Evolutionary conservation across 2,888 invertebrate species (phyloP).

Genomic region (Azorinus chamasolen): DNA sequence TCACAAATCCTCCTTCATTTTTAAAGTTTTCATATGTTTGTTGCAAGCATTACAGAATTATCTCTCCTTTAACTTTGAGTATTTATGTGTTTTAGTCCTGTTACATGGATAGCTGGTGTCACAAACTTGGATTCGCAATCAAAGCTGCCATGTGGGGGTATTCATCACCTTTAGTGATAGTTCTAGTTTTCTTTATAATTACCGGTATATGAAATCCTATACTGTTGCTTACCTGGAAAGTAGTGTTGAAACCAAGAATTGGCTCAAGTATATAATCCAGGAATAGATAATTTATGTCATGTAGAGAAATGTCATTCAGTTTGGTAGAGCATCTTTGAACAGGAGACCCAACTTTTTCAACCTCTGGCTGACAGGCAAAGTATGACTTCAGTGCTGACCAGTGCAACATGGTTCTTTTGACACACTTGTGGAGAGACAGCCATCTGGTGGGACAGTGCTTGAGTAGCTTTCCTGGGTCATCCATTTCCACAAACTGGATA

Average conservation of each 20-base stretch:
- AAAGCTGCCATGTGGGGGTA: too few relatives aligned
- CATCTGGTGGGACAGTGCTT: slow-evolving; percentile 50
- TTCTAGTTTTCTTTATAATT: too few relatives aligned
- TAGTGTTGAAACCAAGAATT: slow-evolving; percentile 53
- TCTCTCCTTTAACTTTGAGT: too few relatives aligned
- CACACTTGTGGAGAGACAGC: slow-evolving; percentile 51
- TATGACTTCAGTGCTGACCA: slow-evolving; percentile 54
- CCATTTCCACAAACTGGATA: slow-evolving; percentile 19
- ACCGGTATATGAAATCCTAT: too few relatives aligned
- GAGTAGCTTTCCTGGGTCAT: slow-evolving; percentile 21
- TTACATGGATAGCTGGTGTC: too few relatives aligned
- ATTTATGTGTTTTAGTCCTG: too few relatives aligned
- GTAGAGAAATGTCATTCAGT: slow-evolving; percentile 8
- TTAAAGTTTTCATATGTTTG: too few relatives aligned
- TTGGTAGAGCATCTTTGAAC: slow-evolving; percentile 12
- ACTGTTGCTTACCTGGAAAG: slow-evolving; percentile 50
- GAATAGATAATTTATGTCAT: slow-evolving; percentile 36
- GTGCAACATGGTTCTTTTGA: slow-evolving; percentile 41
- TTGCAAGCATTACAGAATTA: too few relatives aligned
- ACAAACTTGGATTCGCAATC: too few relatives aligned
- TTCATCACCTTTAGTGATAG: too few relatives aligned
- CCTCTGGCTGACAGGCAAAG: slow-evolving; percentile 42
- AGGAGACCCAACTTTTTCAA: slow-evolving; percentile 15
- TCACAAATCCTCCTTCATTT: too few relatives aligned
- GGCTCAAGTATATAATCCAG: slow-evolving; percentile 36